phyloP scores from a whole-genome alignment of 2,113 vertebrate species.

The Accipiter virgatus region DNA sequence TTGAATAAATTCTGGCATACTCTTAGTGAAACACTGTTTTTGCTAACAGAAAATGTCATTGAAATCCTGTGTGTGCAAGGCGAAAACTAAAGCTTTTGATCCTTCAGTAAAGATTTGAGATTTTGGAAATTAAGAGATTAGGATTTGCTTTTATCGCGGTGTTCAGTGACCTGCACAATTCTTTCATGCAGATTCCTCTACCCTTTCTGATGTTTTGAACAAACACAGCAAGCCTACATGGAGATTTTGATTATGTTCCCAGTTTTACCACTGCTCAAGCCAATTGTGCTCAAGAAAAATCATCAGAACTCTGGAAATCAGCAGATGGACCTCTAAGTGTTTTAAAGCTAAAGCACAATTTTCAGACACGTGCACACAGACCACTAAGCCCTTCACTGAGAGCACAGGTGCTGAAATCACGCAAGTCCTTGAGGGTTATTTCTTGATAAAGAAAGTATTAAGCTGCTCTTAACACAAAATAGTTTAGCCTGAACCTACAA shows the following conservation, averaged over 20 bases:
- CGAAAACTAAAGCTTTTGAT: background rate
- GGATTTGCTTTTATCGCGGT: background rate
- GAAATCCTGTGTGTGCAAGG: background rate
- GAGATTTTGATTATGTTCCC: constrained; percentile 60
- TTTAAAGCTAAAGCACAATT: background rate
- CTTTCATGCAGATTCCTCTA: constrained; percentile 56
- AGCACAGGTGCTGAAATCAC: constrained; percentile 5
- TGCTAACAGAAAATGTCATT: background rate
- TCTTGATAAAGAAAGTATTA: background rate
- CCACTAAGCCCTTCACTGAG: background rate
- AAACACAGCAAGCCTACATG: constrained; percentile 62
- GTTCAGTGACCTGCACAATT: background rate
- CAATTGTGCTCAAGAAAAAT: constrained; percentile 31
- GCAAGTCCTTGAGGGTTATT: background rate
- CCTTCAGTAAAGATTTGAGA: background rate
- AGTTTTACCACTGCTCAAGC: constrained; percentile 55
- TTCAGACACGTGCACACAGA: background rate
- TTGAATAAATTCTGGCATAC: background rate
- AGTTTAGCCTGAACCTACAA: background rate
- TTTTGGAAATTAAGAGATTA: background rate
- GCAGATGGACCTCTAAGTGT: constrained; percentile 57
- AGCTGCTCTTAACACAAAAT: background rate
- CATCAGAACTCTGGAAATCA: constrained; percentile 35
- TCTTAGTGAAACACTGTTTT: background rate
- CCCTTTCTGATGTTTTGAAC: constrained; percentile 71